Percentiles rank a stretch among this genome's conserved stretches.
Conservation (phyloP, 2,888 invertebrate genomes). For the Merodon equestris region DNA sequence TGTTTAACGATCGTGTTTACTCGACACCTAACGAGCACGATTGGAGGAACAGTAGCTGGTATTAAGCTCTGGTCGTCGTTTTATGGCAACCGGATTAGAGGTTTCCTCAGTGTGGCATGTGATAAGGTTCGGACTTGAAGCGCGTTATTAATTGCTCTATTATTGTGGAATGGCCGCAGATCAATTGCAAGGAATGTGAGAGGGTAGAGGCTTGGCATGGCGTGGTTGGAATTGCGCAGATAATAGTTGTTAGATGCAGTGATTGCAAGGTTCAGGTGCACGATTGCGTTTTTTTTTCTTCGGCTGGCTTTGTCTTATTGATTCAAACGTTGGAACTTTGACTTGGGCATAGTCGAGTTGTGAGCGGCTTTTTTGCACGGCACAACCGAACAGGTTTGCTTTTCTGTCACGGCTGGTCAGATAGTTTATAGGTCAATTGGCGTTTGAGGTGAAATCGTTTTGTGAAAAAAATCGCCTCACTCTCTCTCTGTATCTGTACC, state of each 20-base stretch:
- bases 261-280: background rate
- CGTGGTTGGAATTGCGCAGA: background rate
- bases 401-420: no score
- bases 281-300: background rate
- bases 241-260: background rate
- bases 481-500: no score
- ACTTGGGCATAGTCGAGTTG: background rate
- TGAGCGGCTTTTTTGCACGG: no score
- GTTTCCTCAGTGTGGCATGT: slow-evolving; percentile 9
- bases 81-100: slow-evolving; percentile 20
- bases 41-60: background rate
- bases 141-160: slow-evolving; percentile 26
- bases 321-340: slow-evolving; percentile 11
- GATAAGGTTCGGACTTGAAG: slow-evolving; percentile 15
- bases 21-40: slow-evolving; percentile 29
- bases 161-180: slow-evolving; percentile 20
- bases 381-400: no score
- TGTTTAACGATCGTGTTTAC: slow-evolving; percentile 44
- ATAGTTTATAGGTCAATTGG: no score
- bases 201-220: background rate
- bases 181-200: slow-evolving; percentile 24
- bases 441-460: background rate
- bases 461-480: no score
- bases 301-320: no score
- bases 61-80: background rate